Percentiles rank a stretch among this genome's conserved stretches.
These are phyloP conservation scores for Mobula hypostoma DNA, from an alignment of 2,113 vertebrate genomes.

Conservation along the genomic window DNA sequence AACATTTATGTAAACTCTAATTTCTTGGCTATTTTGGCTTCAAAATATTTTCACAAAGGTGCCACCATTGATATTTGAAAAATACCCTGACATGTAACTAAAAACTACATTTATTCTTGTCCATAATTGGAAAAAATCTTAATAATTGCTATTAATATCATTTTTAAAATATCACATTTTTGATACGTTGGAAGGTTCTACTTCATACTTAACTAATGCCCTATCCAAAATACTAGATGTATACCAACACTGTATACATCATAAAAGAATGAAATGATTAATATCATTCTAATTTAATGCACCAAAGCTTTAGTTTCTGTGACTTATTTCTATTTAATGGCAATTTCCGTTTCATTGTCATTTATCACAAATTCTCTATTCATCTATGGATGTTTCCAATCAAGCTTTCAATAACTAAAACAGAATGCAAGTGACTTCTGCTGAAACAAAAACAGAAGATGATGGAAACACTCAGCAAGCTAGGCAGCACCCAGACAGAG, in stretches of 20 bases:
- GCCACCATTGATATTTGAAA: not conserved
- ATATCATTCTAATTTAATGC: not conserved
- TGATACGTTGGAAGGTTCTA: not conserved
- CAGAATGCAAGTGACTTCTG: not conserved
- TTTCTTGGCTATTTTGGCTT: too few relatives aligned
- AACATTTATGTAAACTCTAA: too few relatives aligned
- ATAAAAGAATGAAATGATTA: not conserved
- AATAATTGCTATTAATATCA: not conserved
- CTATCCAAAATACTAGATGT: not conserved
- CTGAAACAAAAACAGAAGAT: not conserved
- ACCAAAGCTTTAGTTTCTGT: not conserved
- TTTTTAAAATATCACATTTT: not conserved
- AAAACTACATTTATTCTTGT: not conserved
- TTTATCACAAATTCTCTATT: not conserved
- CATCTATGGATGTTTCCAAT: not conserved
- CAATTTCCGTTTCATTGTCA: not conserved
- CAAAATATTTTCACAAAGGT: not conserved
- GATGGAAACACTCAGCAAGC: too few relatives aligned
- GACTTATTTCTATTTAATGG: not conserved
- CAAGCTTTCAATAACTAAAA: not conserved
- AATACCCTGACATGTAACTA: not conserved
- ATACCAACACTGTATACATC: not conserved
- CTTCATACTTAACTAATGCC: not conserved
- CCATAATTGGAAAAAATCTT: not conserved
- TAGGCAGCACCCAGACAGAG: too few relatives aligned